Evolutionary conservation across 2,888 invertebrate species (phyloP).

Genomic region (Galeruca laticollis): DNA sequence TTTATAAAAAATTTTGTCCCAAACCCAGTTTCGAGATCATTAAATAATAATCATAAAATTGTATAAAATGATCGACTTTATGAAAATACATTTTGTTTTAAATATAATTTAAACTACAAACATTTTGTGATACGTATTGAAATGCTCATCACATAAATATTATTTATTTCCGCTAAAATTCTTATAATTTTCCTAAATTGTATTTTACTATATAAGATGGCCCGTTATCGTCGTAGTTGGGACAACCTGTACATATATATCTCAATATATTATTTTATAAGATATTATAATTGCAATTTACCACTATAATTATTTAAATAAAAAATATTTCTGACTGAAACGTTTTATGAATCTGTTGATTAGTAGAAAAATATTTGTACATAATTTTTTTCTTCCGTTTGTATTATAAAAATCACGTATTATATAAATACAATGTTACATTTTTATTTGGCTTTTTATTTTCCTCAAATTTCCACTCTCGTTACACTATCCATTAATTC

Average conservation of each 20-base stretch:
- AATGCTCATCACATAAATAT: conserved; percentile 63
- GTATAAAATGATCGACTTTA: conserved; percentile 27
- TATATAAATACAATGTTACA: conserved; percentile 46
- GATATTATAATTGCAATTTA: conserved; percentile 10
- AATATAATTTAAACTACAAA: conserved; percentile 55
- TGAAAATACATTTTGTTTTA: conserved; percentile 46
- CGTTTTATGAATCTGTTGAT: conserved; percentile 55
- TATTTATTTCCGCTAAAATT: conserved; percentile 38
- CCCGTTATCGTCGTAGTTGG: too few relatives aligned
- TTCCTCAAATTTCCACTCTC: conserved; percentile 16
- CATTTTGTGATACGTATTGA: conserved; percentile 64
- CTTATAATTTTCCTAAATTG: conserved; percentile 16
- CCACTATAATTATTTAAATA: conserved; percentile 40
- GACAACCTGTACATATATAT: conserved; percentile 2
- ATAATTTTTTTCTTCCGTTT: conserved; percentile 53
- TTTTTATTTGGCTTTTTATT: conserved; percentile 35
- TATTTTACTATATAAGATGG: not conserved
- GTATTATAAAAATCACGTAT: conserved; percentile 51
- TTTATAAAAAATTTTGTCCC: too few relatives aligned
- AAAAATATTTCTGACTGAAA: conserved; percentile 55
- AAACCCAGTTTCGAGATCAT: too few relatives aligned
- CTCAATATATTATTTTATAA: conserved; percentile 12
- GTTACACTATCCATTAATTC: conserved; percentile 53
- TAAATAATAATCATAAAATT: too few relatives aligned
- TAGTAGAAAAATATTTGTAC: conserved; percentile 51